A percentile compares a stretch with the other conserved stretches of the same genome.
Conservation (phyloP, 2,888 invertebrate species). For the Blera fallax region DNA sequence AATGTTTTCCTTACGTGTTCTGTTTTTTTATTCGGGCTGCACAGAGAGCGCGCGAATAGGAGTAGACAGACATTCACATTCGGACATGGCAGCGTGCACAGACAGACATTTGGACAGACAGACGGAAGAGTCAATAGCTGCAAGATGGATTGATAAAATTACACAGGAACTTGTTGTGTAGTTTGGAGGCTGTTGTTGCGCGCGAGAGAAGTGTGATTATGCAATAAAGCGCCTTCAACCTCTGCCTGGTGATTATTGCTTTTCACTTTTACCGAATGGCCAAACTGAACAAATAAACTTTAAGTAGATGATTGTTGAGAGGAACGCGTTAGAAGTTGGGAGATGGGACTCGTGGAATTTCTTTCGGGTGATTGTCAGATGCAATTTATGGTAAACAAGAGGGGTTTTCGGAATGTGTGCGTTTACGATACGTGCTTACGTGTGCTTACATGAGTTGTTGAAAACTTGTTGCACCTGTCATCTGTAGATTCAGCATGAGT, state of each 20-base stretch:
- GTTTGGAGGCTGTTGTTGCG: neutral
- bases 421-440: neutral
- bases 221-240: constrained; percentile 36
- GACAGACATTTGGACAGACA: constrained; percentile 60
- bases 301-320: constrained; percentile 40
- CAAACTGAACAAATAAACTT: constrained; percentile 30
- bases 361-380: neutral
- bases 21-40: constrained; percentile 13
- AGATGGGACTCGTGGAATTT: neutral
- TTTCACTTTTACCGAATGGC: constrained; percentile 64
- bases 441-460: no score
- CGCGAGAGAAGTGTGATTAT: constrained; percentile 44
- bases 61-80: constrained; percentile 43
- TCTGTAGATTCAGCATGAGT: no score
- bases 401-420: neutral
- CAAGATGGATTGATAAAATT: constrained; percentile 65
- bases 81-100: constrained; percentile 46
- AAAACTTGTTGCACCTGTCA: no score
- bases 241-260: constrained; percentile 48
- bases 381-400: neutral
- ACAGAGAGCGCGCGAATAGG: neutral
- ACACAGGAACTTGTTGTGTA: constrained; percentile 57
- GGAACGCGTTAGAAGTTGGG: neutral
- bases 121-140: constrained; percentile 57
- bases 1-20: constrained; percentile 61